Evolutionary conservation across 2,797 vertebrate genomes (phyloP).

Genomic region (Nyctalus aviator): DNA sequence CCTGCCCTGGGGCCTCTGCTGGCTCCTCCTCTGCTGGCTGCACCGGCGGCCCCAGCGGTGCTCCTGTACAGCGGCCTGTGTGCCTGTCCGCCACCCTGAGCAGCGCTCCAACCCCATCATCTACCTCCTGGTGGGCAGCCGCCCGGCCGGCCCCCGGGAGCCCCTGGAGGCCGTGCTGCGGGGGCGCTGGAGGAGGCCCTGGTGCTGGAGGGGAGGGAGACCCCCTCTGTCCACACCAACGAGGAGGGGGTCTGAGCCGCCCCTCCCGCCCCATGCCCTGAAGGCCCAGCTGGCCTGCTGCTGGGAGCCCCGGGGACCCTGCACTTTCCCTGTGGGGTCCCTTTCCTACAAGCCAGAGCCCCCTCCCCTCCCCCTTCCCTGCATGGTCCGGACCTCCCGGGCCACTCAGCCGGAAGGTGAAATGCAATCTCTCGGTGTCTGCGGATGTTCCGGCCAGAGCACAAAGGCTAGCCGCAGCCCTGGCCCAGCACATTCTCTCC

Average conservation of each 20-base stretch:
- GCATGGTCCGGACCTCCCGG: neutral
- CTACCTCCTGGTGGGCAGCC: slow-evolving; percentile 79
- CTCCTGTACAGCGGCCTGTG: fast-evolving
- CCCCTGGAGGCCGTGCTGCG: slow-evolving; percentile 63
- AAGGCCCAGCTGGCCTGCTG: neutral
- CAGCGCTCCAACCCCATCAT: slow-evolving; percentile 79
- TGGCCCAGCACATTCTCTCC: too few relatives aligned
- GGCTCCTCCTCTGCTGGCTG: slow-evolving; percentile 47
- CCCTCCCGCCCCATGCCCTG: too few relatives aligned
- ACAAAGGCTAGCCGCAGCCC: neutral
- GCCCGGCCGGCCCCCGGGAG: neutral
- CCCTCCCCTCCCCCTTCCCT: too few relatives aligned
- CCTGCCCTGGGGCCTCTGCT: slow-evolving; percentile 58
- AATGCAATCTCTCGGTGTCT: neutral
- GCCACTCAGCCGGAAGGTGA: neutral
- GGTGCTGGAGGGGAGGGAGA: slow-evolving; percentile 9
- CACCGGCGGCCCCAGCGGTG: fast-evolving
- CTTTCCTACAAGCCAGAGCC: neutral
- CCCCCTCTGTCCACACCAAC: neutral
- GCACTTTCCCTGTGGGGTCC: neutral
- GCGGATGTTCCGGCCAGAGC: neutral
- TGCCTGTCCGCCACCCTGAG: slow-evolving; percentile 59
- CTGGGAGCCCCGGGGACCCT: neutral
- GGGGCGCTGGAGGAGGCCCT: slow-evolving; percentile 76
- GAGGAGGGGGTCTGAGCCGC: neutral